These are phyloP conservation scores for Numida meleagris DNA, from an alignment of 2,113 vertebrate species.

Conservation along the genomic window DNA sequence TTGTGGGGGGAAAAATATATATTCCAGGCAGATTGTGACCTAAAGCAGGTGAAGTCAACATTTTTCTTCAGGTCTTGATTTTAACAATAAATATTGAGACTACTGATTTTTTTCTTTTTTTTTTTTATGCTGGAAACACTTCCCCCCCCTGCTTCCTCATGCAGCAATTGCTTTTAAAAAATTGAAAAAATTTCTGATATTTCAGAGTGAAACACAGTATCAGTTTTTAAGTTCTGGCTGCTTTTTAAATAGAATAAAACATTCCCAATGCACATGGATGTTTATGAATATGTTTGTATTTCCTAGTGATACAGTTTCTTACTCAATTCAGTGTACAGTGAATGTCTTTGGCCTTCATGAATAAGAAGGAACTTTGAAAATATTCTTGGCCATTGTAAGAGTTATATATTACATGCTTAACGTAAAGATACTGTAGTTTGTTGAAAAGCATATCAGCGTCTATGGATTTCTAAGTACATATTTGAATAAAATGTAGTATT, in stretches of 20 bases:
- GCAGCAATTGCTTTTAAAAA: neutral
- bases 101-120: neutral
- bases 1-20: too few species aligned
- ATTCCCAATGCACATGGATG: rapidly evolving
- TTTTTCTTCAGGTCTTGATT: neutral
- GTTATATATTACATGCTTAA: neutral
- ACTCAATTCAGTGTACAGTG: neutral
- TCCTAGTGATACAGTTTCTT: neutral
- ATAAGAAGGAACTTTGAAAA: neutral
- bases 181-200: neutral
- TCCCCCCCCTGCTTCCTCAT: neutral
- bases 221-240: neutral
- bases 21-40: neutral
- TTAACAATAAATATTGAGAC: neutral
- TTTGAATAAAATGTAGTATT: neutral
- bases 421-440: neutral
- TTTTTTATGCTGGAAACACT: neutral
- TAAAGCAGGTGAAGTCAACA: neutral
- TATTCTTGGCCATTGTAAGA: neutral
- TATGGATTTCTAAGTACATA: neutral
- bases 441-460: neutral
- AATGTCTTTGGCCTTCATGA: neutral
- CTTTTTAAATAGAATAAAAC: neutral
- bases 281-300: neutral
- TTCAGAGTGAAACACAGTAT: neutral